A percentile compares a stretch with the other conserved stretches of the same genome.
These are phyloP conservation scores for Cryptoblepharus egeriae DNA, from an alignment of 2,797 vertebrate genomes.

Conservation along the genomic window DNA sequence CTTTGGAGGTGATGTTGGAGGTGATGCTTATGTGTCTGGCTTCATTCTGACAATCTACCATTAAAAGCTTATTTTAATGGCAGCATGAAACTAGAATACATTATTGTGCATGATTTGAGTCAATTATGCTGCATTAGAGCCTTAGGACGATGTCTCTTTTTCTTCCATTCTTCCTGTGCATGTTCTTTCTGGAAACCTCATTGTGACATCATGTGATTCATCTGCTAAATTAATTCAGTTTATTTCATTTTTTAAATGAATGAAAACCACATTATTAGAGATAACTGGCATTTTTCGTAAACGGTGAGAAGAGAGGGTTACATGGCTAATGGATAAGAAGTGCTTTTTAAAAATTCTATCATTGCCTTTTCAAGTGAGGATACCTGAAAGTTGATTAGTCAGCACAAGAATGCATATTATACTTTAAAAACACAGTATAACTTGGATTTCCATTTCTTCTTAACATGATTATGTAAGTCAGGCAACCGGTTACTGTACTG, in stretches of 20 bases:
- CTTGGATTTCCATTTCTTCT: not conserved
- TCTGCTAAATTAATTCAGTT: not conserved
- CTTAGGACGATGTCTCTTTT: not conserved
- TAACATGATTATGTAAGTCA: not conserved
- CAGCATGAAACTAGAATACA: slow-evolving; percentile 3
- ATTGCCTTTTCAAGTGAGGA: not conserved
- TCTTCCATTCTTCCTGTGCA: not conserved
- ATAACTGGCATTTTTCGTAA: not conserved
- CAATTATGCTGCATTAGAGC: not conserved
- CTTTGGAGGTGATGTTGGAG: slow-evolving; percentile 17
- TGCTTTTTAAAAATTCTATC: too few relatives aligned
- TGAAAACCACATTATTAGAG: not conserved
- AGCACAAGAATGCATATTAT: not conserved
- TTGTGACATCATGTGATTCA: not conserved
- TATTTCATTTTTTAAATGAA: not conserved
- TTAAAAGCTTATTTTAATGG: not conserved
- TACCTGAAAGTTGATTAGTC: not conserved
- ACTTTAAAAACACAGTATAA: too few relatives aligned
- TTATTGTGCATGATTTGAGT: not conserved
- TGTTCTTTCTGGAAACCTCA: not conserved
- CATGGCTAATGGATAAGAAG: not conserved
- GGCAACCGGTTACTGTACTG: not conserved
- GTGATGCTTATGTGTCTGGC: not conserved
- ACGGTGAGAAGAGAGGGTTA: too few relatives aligned
- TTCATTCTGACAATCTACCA: not conserved